Evolutionary conservation across 53 echinoderm and acorn worm genomes (phyloP).

Genomic region (Paelopatides confundens): DNA sequence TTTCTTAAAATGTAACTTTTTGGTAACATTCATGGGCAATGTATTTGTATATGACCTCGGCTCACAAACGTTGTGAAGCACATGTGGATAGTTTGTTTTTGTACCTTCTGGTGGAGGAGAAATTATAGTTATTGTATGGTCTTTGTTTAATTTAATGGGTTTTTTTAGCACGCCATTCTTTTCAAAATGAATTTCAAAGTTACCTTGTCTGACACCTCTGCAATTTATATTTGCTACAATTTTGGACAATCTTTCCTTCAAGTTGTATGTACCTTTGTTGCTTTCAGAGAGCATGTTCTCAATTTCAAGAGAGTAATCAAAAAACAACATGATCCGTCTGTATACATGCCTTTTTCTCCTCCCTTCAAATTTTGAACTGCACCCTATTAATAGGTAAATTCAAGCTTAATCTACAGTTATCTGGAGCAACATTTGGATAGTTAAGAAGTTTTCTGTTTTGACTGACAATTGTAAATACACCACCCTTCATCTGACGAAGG

Average conservation of each 20-base stretch:
- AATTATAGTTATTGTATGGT: background rate
- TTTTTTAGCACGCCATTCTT: background rate
- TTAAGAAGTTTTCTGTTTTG: no score
- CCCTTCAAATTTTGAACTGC: no score
- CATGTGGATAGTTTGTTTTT: no score
- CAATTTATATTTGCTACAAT: background rate
- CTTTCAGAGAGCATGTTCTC: slow-evolving; percentile 34
- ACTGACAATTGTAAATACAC: slow-evolving; percentile 83
- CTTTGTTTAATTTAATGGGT: background rate
- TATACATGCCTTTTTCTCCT: no score
- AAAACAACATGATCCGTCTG: slow-evolving; percentile 40
- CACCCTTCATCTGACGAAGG: slow-evolving; percentile 69
- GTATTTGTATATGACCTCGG: no score
- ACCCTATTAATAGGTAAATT: no score
- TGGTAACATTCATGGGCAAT: no score
- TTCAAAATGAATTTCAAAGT: background rate
- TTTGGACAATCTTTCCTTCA: background rate
- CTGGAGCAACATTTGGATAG: no score
- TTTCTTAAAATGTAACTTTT: no score
- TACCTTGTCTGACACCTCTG: background rate
- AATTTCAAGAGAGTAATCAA: slow-evolving; percentile 8
- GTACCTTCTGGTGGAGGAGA: no score
- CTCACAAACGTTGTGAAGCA: no score
- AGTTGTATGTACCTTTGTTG: background rate
- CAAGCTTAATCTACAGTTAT: no score